Conservation (phyloP, 2,888 invertebrate species). For the Apoda limacodes region DNA sequence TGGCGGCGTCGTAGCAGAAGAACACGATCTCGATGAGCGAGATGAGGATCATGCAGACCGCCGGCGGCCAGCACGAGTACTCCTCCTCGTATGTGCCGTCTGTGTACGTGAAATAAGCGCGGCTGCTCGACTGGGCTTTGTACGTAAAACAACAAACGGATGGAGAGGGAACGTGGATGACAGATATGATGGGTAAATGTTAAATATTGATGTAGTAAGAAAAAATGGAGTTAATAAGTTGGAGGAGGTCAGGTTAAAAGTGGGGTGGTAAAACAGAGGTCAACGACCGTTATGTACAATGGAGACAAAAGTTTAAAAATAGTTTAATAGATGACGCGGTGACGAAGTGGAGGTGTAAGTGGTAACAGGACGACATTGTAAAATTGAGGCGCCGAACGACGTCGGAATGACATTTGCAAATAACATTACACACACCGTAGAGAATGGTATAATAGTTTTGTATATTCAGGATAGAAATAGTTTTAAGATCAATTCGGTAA, state of each 20-base stretch:
- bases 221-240: constrained; percentile 6
- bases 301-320: too few species aligned
- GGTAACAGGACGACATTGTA: too few species aligned
- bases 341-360: too few species aligned
- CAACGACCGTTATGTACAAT: too few species aligned
- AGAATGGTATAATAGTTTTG: too few species aligned
- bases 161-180: constrained; percentile 9
- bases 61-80: constrained; percentile 94
- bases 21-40: constrained; percentile 87
- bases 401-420: too few species aligned
- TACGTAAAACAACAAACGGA: constrained; percentile 36
- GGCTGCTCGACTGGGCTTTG: constrained; percentile 40
- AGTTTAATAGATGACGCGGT: too few species aligned
- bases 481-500: constrained; percentile 7
- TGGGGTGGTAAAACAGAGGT: constrained; percentile 3
- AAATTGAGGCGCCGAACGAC: too few species aligned
- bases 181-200: constrained; percentile 4
- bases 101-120: constrained; percentile 54
- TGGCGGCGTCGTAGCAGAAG: constrained; percentile 69
- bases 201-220: constrained; percentile 1
- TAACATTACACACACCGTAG: too few species aligned
- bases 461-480: constrained; percentile 10
- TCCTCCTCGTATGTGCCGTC: constrained; percentile 90
- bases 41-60: constrained; percentile 90
- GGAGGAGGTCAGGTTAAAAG: constrained; percentile 2